Evolutionary conservation across 2,797 vertebrate genomes (phyloP).

Genomic region (Cephalopachus bancanus): DNA sequence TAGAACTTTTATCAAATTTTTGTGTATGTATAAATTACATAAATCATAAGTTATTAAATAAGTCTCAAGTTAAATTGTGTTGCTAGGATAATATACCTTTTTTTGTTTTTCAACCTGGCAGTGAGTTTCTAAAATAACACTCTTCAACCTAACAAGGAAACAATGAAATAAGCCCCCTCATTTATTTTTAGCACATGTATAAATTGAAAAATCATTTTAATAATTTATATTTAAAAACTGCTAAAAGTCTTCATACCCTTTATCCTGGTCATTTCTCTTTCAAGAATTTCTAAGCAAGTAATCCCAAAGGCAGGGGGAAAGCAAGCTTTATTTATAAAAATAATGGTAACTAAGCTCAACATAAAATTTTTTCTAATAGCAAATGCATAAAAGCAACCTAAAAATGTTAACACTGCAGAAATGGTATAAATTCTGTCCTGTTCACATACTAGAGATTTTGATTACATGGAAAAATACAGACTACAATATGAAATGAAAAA

Average conservation of each 20-base stretch:
- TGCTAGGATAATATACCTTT: not conserved
- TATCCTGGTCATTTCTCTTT: conserved; percentile 13
- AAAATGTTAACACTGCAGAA: not conserved
- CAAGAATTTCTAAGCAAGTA: conserved; percentile 36
- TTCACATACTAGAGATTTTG: not conserved
- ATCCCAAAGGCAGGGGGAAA: not conserved
- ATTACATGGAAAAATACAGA: not conserved
- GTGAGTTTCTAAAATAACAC: conserved; percentile 25
- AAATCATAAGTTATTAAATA: not conserved
- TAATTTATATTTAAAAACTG: not conserved
- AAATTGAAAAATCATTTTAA: not conserved
- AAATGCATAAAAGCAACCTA: conserved; percentile 7
- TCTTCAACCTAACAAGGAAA: not conserved
- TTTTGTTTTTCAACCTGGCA: not conserved
- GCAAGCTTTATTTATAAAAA: not conserved
- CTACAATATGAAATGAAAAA: conserved; percentile 28
- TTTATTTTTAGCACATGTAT: not conserved
- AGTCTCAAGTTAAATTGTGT: not conserved
- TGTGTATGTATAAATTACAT: not conserved
- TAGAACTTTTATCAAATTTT: not conserved
- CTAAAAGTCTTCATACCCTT: not conserved
- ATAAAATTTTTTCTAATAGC: conserved; percentile 12
- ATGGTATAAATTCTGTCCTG: not conserved
- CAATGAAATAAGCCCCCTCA: not conserved
- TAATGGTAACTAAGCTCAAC: not conserved